Conservation (phyloP, 1,140 invertebrate species). For the Orussus abietinus region DNA sequence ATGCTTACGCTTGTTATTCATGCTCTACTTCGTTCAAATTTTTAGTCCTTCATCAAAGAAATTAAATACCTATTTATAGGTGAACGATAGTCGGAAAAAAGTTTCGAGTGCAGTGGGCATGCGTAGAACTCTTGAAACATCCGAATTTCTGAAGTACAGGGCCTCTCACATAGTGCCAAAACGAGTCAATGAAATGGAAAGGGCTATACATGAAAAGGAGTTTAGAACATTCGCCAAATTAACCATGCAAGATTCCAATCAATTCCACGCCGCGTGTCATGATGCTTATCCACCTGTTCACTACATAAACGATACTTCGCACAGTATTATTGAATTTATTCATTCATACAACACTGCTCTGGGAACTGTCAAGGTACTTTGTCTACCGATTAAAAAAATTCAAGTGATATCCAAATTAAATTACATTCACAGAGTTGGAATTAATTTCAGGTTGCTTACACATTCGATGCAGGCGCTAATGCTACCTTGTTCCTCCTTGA, state of each 20-base stretch:
- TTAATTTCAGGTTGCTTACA: constrained; percentile 76
- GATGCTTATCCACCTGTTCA: constrained; percentile 93
- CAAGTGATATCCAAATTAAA: constrained; percentile 7
- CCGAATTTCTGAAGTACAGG: constrained; percentile 75
- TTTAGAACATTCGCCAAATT: constrained; percentile 87
- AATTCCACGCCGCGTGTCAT: constrained; percentile 91
- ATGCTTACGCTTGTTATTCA: constrained; percentile 28
- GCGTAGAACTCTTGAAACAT: constrained; percentile 78
- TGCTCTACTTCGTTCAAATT: constrained; percentile 5
- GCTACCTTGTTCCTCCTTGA: constrained; percentile 86
- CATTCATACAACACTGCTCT: constrained; percentile 75
- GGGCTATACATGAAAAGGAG: constrained; percentile 76
- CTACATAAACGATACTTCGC: constrained; percentile 89
- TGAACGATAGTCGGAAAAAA: constrained; percentile 82
- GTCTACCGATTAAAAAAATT: constrained; percentile 13
- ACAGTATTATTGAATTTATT: constrained; percentile 73
- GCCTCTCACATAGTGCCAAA: constrained; percentile 69
- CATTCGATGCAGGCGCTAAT: constrained; percentile 97
- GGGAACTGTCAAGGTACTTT: constrained; percentile 59
- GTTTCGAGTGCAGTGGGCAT: constrained; percentile 89
- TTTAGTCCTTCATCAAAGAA: constrained; percentile 7
- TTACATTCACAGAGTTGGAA: constrained; percentile 19
- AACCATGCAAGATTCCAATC: constrained; percentile 97
- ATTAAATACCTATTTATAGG: constrained; percentile 48
- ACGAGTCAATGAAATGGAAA: constrained; percentile 65